Conservation (phyloP, 2,797 vertebrate genomes). For the Leptatherina wallacei region DNA sequence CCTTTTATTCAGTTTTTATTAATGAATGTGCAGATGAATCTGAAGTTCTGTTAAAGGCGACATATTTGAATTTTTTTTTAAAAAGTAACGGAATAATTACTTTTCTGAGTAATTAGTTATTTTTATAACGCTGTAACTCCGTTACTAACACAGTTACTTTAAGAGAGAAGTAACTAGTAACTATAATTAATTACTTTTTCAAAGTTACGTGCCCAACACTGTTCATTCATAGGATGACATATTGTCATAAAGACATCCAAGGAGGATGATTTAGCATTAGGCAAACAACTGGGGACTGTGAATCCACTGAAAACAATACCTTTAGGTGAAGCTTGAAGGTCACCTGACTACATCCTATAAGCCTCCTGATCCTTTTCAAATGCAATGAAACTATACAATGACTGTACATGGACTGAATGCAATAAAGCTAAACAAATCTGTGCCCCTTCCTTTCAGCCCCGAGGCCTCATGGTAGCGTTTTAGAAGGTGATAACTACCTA, state of each 20-base stretch:
- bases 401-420: constrained; percentile 41
- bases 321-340: constrained; percentile 38
- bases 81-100: too few species aligned
- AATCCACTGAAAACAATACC: constrained; percentile 7
- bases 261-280: background rate
- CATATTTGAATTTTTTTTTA: too few species aligned
- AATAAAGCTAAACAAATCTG: constrained; percentile 58
- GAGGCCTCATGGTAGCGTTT: constrained; percentile 36
- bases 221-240: background rate
- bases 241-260: background rate
- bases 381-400: constrained; percentile 48
- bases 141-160: too few species aligned
- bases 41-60: too few species aligned
- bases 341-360: constrained; percentile 54
- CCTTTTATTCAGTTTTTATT: too few species aligned
- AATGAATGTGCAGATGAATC: too few species aligned
- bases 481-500: constrained; percentile 63
- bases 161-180: too few species aligned
- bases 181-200: too few species aligned
- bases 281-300: background rate
- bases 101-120: too few species aligned
- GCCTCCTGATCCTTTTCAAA: constrained; percentile 52
- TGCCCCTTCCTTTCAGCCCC: constrained; percentile 25
- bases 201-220: too few species aligned
- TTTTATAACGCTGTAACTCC: too few species aligned